Base-by-base conservation (phyloP, 2,888 invertebrate species). In the Desoria tigrina region DNA sequence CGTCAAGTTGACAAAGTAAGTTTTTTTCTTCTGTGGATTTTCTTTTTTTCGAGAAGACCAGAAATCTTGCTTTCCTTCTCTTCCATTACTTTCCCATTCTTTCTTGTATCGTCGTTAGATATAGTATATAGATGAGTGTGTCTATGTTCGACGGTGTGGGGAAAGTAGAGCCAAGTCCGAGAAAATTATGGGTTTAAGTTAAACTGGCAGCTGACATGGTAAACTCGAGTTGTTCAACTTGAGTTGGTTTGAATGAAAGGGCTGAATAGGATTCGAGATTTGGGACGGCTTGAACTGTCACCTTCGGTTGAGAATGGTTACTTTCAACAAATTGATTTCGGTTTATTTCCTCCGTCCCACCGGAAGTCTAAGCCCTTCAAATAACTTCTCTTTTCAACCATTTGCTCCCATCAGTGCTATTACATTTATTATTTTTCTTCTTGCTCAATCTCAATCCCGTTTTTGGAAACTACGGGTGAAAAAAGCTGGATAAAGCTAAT, bases 141-240 rank as follows among this genome's bases (percentile, higher is more conserved):
- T 39, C 9, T 39, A 39, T 9, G 39, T 39, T 9, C 39, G 9
- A 39, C 6, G 16, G 45, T 6, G 16, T 18, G 45, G 4, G 21
- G 45, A 21, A 45, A 45, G 16, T 45, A 6, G n/a, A 21, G 45
- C 45, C 45, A 45, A 45, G 51, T 51, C 51, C 51, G 51, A 51
- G 51, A 51, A 51, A 51, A 51, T 51, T 51, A 51, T 51, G 51
- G 51, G 26, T 51, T 51, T 51, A 51, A 51, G 51, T 26, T 51
- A 51, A 51, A 51, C 51, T 51, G 51, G 51, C 51, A 51, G 51
- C 24, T 51, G 23, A 26, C 23, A 23, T 16, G 26, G 23, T 23
- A 18, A 51, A 51, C 24, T 51, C 51, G 51, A 51, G 24, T 26
- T 51, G 24, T 51, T 51, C 51, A 51, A 51, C 7, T 51, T 51